These are phyloP conservation scores for Graptemys geographica DNA, from an alignment of 2,797 vertebrate genomes.

Conservation along the genomic window DNA sequence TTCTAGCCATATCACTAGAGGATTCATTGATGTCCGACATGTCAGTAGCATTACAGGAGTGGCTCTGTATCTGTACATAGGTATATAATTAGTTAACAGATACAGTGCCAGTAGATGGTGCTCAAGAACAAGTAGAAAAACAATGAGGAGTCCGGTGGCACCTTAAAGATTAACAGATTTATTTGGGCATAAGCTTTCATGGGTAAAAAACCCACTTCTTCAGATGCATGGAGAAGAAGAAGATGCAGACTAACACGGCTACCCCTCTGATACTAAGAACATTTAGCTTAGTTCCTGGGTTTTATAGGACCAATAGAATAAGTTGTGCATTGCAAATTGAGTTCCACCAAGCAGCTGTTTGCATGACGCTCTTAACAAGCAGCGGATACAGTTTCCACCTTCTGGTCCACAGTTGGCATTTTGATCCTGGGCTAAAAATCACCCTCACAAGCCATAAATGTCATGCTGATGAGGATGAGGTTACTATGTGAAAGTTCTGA, in stretches of 20 bases:
- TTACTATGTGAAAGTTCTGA: neutral
- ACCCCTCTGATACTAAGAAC: too few relatives aligned
- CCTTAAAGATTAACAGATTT: too few relatives aligned
- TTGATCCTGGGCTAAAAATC: neutral
- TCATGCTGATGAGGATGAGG: neutral
- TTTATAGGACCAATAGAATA: neutral
- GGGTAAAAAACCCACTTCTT: too few relatives aligned
- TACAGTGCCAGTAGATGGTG: neutral
- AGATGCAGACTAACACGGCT: too few relatives aligned
- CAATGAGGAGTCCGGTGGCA: too few relatives aligned
- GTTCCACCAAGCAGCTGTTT: neutral
- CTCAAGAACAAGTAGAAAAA: neutral
- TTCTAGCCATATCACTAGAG: too few relatives aligned
- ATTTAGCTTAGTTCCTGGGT: neutral
- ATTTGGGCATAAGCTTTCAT: too few relatives aligned
- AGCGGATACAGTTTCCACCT: neutral
- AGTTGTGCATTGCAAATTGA: neutral
- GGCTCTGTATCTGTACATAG: too few relatives aligned
- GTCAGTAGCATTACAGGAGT: too few relatives aligned
- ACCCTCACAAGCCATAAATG: neutral
- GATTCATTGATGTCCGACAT: too few relatives aligned
- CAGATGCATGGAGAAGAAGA: too few relatives aligned
- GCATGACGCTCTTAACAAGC: neutral
- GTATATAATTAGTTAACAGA: neutral
- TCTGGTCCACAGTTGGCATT: neutral